Evolutionary conservation across 1,140 invertebrate genomes (phyloP), one percentile per base, ranked within the genome.

Genomic region (Pissodes strobi): DNA sequence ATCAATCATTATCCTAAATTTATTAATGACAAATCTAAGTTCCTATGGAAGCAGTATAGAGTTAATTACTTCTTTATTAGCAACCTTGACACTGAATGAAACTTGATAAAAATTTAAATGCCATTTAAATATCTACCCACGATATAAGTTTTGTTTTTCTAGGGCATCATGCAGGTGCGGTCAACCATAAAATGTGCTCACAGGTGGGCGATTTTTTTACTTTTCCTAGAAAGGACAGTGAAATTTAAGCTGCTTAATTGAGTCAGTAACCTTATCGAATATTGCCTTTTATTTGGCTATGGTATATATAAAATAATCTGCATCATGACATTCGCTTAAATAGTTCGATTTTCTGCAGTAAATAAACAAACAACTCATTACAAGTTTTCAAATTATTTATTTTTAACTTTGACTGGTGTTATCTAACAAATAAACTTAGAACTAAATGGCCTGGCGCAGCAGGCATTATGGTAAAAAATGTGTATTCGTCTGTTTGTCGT

Each of bases 101-200:
- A 38, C 12, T 51, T 12, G 15, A 46, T 17, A 30, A 17, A 30
- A 60, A 49, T 2, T 13, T 39, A 5, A 41, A 13, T 13, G 1
- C 4, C 45, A 19, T 57, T 43, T 38, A 55, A 39, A 23, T 25
- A 45, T 45, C 21, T 45, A 12, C 19, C 38, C 55, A 45, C 12
- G 18, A 52, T 18, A 21, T 22, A 4, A 10, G 12, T 45, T 60
- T 48, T 22, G 12, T 48, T 60, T 60, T 60, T 60, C 45, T 49
- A 38, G 59, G 59, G 37, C 48, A 57, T 18, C 19, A 13, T 1
- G 15, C 38, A 62, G 59, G 59, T 53, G 59, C 59, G 59, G 49
- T 53, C 48, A 41, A 34, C 59, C 49, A 38, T 30, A 13, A 51
- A 62, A 51, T 59, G 37, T 27, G 13, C 4, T 39, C 41, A 27